These are phyloP conservation scores for Drusus annulatus DNA, from an alignment of 1,140 invertebrate genomes.

Conservation along the genomic window DNA sequence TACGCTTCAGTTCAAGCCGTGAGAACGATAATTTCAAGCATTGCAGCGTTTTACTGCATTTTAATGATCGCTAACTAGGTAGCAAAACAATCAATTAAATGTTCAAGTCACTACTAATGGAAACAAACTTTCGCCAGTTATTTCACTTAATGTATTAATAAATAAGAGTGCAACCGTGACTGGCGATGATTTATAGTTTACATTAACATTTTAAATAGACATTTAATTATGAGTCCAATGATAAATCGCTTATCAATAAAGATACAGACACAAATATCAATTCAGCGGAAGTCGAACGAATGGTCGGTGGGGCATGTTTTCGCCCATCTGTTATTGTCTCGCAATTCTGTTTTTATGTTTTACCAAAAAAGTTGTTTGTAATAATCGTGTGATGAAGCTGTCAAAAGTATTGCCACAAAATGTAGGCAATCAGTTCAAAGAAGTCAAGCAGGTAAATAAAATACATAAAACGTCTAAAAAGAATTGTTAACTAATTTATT, in stretches of 20 bases:
- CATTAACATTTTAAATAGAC: slow-evolving; percentile 18
- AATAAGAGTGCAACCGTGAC: neutral
- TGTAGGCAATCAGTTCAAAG: neutral
- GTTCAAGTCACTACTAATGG: too few relatives aligned
- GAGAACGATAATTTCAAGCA: too few relatives aligned
- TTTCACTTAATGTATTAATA: slow-evolving; percentile 17
- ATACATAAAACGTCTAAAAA: slow-evolving; percentile 8
- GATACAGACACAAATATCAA: too few relatives aligned
- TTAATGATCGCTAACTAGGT: too few relatives aligned
- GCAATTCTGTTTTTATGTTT: too few relatives aligned
- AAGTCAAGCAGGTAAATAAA: slow-evolving; percentile 7
- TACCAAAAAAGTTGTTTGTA: neutral
- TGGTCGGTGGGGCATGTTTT: too few relatives aligned
- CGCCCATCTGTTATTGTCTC: too few relatives aligned
- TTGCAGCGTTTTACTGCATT: too few relatives aligned
- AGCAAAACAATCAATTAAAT: too few relatives aligned
- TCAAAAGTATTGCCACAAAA: slow-evolving; percentile 6
- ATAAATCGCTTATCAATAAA: too few relatives aligned
- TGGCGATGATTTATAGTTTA: neutral
- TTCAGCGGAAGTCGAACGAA: too few relatives aligned
- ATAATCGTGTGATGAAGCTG: neutral
- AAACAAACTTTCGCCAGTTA: neutral
- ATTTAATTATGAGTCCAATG: neutral
- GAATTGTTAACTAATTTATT: neutral
- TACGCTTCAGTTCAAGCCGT: too few relatives aligned